Evolutionary conservation across 2,888 invertebrate genomes (phyloP), one percentile per base, ranked within the genome.

Genomic region (Eristalis arbustorum): DNA sequence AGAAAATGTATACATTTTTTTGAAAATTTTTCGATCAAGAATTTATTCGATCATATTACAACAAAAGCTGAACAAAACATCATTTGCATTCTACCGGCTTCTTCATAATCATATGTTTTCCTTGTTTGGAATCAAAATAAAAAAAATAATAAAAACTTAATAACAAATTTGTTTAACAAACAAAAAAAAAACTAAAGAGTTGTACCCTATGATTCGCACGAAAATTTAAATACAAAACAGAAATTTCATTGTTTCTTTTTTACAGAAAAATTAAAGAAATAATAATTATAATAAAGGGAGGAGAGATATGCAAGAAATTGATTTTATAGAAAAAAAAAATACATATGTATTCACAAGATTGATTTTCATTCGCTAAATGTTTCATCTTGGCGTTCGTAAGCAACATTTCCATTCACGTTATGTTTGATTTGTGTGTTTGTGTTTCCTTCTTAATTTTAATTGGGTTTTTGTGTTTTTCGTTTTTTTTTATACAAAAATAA

Each of bases 1-100:
- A 80, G 23, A 76, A 77, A 73, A 73, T 63, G 61, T 73, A 23
- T 61, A 34, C 74, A 37, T 69, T 69, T 72, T 67, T 77, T 67
- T 42, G 25, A 37, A 73, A 68, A 34, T 72, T 81, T 84, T 73
- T 76, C 85, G 81, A 81, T 73, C 76, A 69, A 40, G 57, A 75
- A 73, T 85, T 85, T 85, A 81, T 85, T 85, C 77, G 77, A 81
- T 85, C 76, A 81, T 77, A 73, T 81, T 77, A 81, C 69, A 85
- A 81, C 64, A 85, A 85, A 85, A 85, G 76, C 69, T 80, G 64
- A 85, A 85, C 81, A 85, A 81, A 72, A 81, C 76, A 82, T 81
- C 31, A 81, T 81, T 84, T 72, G 80, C 64, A 77, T 81, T 57
- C 62, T 84, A 75, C 72, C 79, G 72, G 75, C 59, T 84, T 83